These are phyloP conservation scores for Hippoglossus hippoglossus DNA, from an alignment of 2,797 vertebrate species.

Conservation along the genomic window DNA sequence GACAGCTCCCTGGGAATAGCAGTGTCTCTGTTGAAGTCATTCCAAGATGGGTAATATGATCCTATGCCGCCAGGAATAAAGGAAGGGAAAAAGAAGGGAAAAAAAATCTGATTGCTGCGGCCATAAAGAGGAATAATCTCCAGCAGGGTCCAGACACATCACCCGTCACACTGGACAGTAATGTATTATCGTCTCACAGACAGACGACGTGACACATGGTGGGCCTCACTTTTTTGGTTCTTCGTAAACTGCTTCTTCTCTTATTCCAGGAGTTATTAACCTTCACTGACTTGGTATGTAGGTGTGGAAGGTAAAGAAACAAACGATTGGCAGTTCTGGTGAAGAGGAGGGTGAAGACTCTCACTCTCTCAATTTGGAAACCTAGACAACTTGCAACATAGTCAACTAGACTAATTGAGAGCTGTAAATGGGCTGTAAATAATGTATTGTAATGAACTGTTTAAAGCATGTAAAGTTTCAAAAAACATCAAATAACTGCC, in stretches of 20 bases:
- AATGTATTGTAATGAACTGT: neutral
- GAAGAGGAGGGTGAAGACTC: neutral
- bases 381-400: neutral
- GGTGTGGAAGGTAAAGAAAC: conserved; percentile 21
- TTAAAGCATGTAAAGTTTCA: neutral
- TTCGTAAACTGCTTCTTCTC: conserved; percentile 14
- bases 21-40: conserved; percentile 86
- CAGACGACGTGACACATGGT: conserved; percentile 61
- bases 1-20: conserved; percentile 85
- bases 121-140: conserved; percentile 83
- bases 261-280: conserved; percentile 33
- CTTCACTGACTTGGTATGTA: conserved; percentile 30
- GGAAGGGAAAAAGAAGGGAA: conserved; percentile 51
- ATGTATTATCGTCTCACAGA: conserved; percentile 69
- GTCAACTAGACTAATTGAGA: neutral
- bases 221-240: conserved; percentile 31
- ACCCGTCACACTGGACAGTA: conserved; percentile 70
- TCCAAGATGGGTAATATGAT: conserved; percentile 87
- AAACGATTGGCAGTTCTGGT: neutral
- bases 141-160: conserved; percentile 79
- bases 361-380: neutral
- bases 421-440: neutral
- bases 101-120: conserved; percentile 81
- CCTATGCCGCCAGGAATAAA: conserved; percentile 77
- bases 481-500: neutral